phyloP scores from a whole-genome alignment of 2,113 vertebrate genomes.

The Micromys minutus region DNA sequence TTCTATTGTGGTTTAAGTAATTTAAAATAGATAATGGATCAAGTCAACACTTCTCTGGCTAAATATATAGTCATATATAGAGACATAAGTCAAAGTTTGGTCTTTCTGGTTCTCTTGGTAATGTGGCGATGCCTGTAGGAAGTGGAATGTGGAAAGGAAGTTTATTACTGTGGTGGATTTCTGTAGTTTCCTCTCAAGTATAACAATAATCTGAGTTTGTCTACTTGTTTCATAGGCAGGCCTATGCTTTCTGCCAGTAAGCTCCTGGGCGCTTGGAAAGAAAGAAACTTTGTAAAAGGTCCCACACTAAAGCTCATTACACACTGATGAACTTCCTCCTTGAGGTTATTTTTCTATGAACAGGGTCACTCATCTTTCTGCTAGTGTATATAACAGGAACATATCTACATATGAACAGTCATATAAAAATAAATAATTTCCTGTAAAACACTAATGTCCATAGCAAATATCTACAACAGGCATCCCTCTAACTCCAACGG shows the following conservation, averaged over 20 bases:
- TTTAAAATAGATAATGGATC: neutral
- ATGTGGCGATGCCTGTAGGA: neutral
- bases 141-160: neutral
- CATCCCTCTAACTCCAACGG: fast-evolving
- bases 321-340: neutral
- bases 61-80: neutral
- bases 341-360: neutral
- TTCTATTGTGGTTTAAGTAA: conserved; percentile 23
- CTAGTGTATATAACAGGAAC: neutral
- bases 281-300: neutral
- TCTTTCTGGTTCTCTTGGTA: neutral
- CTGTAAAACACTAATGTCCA: neutral
- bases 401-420: neutral
- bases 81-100: neutral
- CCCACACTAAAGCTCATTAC: neutral
- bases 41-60: neutral
- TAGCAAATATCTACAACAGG: neutral
- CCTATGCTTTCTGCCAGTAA: neutral
- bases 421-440: neutral
- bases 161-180: neutral
- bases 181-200: neutral
- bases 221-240: neutral
- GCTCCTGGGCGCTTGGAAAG: neutral
- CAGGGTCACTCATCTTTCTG: neutral
- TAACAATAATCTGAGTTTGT: neutral